Base-by-base conservation (phyloP, 92 coral and sea anemone species). In the Paragorgia papillata region DNA sequence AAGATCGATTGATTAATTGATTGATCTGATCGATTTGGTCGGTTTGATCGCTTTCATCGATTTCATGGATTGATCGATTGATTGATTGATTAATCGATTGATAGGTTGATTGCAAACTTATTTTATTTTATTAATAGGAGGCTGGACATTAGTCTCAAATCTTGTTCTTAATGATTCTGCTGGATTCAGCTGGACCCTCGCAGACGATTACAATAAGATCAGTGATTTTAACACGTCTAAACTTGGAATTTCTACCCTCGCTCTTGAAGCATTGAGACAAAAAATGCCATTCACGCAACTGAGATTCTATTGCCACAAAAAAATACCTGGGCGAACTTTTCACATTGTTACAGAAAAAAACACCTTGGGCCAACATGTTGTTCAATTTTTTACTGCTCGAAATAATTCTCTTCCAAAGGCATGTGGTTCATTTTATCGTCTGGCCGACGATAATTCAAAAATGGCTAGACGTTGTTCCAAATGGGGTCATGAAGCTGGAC, bases 61-160 rank as follows among this genome's bases (percentile, higher is more conserved):
- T n/a, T n/a, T n/a, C n/a, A n/a, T n/a, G n/a, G n/a, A n/a, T n/a
- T n/a, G n/a, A n/a, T n/a, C n/a, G n/a, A n/a, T n/a, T n/a, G n/a
- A n/a, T n/a, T n/a, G n/a, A n/a, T n/a, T n/a, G n/a, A n/a, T n/a
- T n/a, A n/a, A n/a, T n/a, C n/a, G n/a, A n/a, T n/a, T n/a, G n/a
- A n/a, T n/a, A n/a, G n/a, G n/a, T n/a, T n/a, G n/a, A n/a, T n/a
- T n/a, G n/a, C n/a, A n/a, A n/a, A n/a, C n/a, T n/a, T n/a, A n/a
- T n/a, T n/a, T n/a, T n/a, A n/a, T n/a, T n/a, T n/a, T n/a, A n/a
- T n/a, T n/a, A n/a, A n/a, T n/a, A 92, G 97, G 97, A 18, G 97
- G 97, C 30, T 92, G 97, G 97, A 90, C 97, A 0, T 53, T 90
- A 48, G 69, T 92, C 25, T 85, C 84, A 9, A 84, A 86, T 25